A percentile compares a stretch with the other conserved stretches of the same genome.
Evolutionary conservation across 1,140 invertebrate genomes (phyloP).

Genomic region (Orchesella cincta): DNA sequence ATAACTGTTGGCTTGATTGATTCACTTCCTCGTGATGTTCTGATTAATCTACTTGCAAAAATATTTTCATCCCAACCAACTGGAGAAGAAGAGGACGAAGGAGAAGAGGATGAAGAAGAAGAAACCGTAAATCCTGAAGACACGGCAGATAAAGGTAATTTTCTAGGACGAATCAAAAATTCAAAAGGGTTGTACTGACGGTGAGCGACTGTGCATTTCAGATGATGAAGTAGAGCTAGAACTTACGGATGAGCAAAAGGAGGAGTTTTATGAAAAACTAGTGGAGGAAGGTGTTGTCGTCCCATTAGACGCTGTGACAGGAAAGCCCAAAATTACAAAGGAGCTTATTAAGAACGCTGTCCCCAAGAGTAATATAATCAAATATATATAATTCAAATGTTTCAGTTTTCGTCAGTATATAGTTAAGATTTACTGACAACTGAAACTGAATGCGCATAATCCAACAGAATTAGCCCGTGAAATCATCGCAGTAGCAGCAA

Average conservation of each 20-base stretch:
- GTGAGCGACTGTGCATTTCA: background rate
- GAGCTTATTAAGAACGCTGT: background rate
- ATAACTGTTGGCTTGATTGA: background rate
- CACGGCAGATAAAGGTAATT: background rate
- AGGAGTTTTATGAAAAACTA: background rate
- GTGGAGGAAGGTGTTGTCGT: background rate
- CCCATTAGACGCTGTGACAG: background rate
- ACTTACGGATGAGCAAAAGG: background rate
- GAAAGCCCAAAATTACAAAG: background rate
- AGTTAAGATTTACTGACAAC: no score
- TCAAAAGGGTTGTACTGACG: no score
- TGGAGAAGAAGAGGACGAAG: background rate
- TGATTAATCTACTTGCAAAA: background rate
- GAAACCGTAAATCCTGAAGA: background rate
- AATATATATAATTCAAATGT: background rate
- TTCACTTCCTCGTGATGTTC: background rate
- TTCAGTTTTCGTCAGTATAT: no score
- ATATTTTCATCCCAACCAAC: background rate
- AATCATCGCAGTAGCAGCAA: background rate
- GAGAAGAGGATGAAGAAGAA: background rate
- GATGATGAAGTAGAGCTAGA: background rate
- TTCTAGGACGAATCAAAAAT: no score
- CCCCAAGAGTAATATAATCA: background rate
- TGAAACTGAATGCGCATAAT: no score
- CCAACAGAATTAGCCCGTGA: background rate